These are phyloP conservation scores for Dermochelys coriacea DNA, from an alignment of 2,797 vertebrate genomes.

Conservation along the genomic window DNA sequence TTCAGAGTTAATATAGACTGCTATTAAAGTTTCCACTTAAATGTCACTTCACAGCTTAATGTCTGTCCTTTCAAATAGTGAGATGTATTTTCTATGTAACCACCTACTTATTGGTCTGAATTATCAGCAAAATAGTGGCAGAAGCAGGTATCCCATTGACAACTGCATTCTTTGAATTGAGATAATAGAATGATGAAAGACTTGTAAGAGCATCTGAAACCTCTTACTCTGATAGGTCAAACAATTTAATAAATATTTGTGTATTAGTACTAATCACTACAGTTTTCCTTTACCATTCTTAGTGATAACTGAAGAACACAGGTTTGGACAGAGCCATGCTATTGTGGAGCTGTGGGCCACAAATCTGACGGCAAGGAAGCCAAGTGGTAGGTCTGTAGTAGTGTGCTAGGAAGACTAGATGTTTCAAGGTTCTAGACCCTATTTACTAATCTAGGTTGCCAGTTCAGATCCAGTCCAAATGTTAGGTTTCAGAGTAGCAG, in stretches of 20 bases:
- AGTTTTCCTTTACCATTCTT: accelerated
- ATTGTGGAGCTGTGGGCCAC: accelerated
- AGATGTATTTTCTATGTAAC: neutral
- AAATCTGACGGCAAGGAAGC: neutral
- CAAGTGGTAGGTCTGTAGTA: neutral
- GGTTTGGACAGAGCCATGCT: neutral
- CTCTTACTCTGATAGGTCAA: neutral
- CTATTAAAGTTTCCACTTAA: neutral
- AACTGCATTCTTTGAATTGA: neutral
- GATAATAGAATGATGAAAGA: neutral
- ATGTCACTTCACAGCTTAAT: neutral
- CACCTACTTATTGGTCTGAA: neutral
- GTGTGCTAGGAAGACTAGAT: neutral
- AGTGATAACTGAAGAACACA: neutral
- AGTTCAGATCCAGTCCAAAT: neutral
- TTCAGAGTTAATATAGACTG: neutral
- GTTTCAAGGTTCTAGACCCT: neutral
- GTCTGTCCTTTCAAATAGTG: neutral
- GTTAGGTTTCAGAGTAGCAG: too few species aligned
- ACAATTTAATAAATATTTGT: neutral
- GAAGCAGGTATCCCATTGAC: neutral
- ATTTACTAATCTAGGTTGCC: neutral
- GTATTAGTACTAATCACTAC: accelerated
- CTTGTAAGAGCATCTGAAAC: accelerated
- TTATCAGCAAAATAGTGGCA: neutral